Base-by-base conservation (phyloP, 2,888 invertebrate genomes). In the Hypercompe scribonia region DNA sequence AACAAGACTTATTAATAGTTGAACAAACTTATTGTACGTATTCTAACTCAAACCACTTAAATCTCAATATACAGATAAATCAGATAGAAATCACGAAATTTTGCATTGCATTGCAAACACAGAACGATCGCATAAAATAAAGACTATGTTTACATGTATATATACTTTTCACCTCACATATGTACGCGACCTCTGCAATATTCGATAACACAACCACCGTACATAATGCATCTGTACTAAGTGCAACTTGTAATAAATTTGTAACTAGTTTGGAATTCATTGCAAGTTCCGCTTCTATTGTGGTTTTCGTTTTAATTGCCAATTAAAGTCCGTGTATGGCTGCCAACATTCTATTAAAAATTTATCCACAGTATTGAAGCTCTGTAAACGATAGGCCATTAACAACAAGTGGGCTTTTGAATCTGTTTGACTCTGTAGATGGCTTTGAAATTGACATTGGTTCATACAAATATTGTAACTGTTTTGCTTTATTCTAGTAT, bases 301-400 rank as follows among this genome's bases (percentile, higher is more conserved):
- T 42, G 74, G 72, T 70, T 71, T 65, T 42, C 63, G 73, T 72
- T 74, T 75, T 82, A 82, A 82, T 83, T 80, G 84, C 33, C 84
- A 78, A 82, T 83, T 84, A 84, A 74, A 71, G 63, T 69, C 63
- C 65, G 65, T 61, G 76, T 68, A 64, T 64, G 18, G 54, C 58
- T 70, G 81, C 83, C 83, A 82, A 77, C 73, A 68, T 74, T 61
- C 33, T 76, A 73, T 75, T 72, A 72, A 73, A 75, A 72, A 65
- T 63, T 76, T 63, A 72, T 70, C 50, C 46, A 36, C 33, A 28
- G 76, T 76, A 83, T 83, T 82, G 72, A 84, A 82, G 72, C 65
- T 69, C 15, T 66, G 54, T 67, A 61, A 54, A 67, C 36, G 28
- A 46, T 36, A 39, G 36, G 65, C 24, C 31, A 34, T 67, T 67